A percentile compares a stretch with the other conserved stretches of the same genome.
Evolutionary conservation across 2,797 vertebrate species (phyloP).

Genomic region (Austrolebias charrua): DNA sequence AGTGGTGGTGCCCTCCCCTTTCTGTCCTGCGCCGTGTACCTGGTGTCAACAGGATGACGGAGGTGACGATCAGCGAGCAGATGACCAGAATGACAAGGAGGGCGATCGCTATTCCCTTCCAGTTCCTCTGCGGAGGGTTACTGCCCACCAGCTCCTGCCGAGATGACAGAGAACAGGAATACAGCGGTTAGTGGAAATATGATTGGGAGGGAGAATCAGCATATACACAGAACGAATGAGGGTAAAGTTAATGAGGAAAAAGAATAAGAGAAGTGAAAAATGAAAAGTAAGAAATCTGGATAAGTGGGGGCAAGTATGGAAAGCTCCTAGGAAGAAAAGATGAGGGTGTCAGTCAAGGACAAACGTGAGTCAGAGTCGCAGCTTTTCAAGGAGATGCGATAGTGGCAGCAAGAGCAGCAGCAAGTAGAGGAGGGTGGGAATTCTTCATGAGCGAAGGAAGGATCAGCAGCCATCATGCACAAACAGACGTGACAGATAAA

Average conservation of each 20-base stretch:
- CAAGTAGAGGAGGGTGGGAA: slow-evolving; percentile 18
- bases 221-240: background rate
- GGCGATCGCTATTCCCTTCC: slow-evolving; percentile 98
- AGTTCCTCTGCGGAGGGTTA: slow-evolving; percentile 93
- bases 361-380: slow-evolving; percentile 54
- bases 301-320: slow-evolving; percentile 8
- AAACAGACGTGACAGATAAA: slow-evolving; percentile 68
- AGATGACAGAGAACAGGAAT: slow-evolving; percentile 30
- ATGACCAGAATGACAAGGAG: slow-evolving; percentile 97
- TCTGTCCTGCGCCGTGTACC: slow-evolving; percentile 75
- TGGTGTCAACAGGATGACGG: slow-evolving; percentile 96
- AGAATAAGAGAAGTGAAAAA: background rate
- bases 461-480: slow-evolving; percentile 55
- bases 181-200: slow-evolving; percentile 34
- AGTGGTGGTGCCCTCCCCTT: slow-evolving; percentile 1
- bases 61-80: slow-evolving; percentile 97
- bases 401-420: slow-evolving; percentile 8
- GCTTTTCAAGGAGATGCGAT: slow-evolving; percentile 53
- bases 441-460: slow-evolving; percentile 66
- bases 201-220: slow-evolving; percentile 16
- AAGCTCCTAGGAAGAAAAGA: slow-evolving; percentile 25
- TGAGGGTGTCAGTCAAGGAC: slow-evolving; percentile 57
- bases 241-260: slow-evolving; percentile 4
- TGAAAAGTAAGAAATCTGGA: background rate
- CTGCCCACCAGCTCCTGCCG: slow-evolving; percentile 95